phyloP scores from a whole-genome alignment of 2,797 vertebrate species.

The Sebastes itinus region DNA sequence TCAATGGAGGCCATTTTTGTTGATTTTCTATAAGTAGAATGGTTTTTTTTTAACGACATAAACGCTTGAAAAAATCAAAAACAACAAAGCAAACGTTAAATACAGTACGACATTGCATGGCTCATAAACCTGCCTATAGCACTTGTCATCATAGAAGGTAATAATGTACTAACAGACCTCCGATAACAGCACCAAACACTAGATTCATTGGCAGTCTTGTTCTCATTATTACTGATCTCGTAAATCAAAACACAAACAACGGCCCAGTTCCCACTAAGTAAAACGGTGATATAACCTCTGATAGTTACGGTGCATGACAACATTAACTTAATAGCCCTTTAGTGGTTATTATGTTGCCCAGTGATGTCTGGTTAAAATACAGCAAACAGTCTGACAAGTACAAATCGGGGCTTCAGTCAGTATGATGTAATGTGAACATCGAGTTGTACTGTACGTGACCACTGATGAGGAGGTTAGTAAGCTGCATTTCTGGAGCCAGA shows the following conservation, averaged over 20 bases:
- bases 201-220: slow-evolving; percentile 9
- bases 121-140: slow-evolving; percentile 8
- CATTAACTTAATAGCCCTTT: slow-evolving; percentile 31
- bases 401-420: neutral
- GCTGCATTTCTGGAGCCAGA: neutral
- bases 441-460: neutral
- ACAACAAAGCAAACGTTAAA: neutral
- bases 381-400: neutral
- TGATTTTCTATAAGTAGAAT: neutral
- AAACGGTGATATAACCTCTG: slow-evolving; percentile 35
- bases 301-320: slow-evolving; percentile 28
- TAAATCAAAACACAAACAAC: slow-evolving; percentile 64
- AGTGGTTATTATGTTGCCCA: slow-evolving; percentile 7
- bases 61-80: neutral
- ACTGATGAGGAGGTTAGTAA: neutral
- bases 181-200: neutral
- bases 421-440: slow-evolving; percentile 29
- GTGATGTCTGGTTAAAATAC: slow-evolving; percentile 8
- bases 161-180: neutral
- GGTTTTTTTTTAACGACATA: neutral
- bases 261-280: slow-evolving; percentile 5
- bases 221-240: slow-evolving; percentile 49
- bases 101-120: neutral
- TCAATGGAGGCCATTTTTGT: neutral
- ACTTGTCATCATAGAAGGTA: slow-evolving; percentile 6